A percentile compares a stretch with the other conserved stretches of the same genome.
phyloP scores from a whole-genome alignment of 2,113 vertebrate species.

The Pterocles orientalis region DNA sequence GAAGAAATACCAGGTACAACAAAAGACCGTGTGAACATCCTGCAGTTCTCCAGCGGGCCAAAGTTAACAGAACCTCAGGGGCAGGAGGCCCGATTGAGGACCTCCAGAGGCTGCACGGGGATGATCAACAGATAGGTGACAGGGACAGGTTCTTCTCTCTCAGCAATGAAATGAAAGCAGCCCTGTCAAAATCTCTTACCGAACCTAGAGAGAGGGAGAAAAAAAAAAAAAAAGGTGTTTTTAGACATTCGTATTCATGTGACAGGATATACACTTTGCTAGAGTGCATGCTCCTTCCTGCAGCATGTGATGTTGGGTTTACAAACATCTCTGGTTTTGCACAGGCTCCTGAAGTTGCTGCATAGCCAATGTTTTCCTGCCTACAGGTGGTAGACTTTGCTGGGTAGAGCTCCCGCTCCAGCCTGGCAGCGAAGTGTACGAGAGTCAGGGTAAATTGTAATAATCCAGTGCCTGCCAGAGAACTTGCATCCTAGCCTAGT shows the following conservation, averaged over 20 bases:
- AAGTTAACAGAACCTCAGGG: background rate
- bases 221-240: background rate
- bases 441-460: background rate
- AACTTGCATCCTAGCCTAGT: background rate
- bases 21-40: background rate
- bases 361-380: background rate
- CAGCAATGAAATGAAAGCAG: constrained; percentile 59
- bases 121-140: background rate
- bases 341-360: background rate
- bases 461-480: background rate
- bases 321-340: background rate
- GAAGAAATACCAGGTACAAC: background rate
- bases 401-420: background rate
- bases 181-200: constrained; percentile 76
- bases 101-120: background rate
- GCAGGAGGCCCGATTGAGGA: background rate
- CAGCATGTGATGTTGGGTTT: background rate
- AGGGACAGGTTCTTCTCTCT: constrained; percentile 13
- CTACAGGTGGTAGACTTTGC: background rate
- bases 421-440: background rate
- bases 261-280: background rate
- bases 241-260: background rate
- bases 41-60: background rate
- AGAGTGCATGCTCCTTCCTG: background rate
- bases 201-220: constrained; percentile 74